These are phyloP conservation scores for Xestia sexstrigata DNA, from an alignment of 2,888 invertebrate genomes.

Conservation along the genomic window DNA sequence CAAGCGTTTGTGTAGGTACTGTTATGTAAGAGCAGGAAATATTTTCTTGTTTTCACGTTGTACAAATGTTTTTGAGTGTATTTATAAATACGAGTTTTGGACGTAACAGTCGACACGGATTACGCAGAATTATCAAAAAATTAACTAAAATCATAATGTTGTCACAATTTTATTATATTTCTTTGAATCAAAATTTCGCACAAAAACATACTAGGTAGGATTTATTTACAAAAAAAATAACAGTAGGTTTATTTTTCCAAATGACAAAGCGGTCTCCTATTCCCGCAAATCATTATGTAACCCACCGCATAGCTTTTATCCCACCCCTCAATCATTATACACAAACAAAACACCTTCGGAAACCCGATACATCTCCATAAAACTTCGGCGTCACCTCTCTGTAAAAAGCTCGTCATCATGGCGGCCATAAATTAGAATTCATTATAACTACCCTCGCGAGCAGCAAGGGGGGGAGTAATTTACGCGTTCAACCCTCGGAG, in stretches of 20 bases:
- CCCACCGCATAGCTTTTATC: constrained; percentile 20
- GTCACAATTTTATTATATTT: not conserved
- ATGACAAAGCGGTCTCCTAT: no score
- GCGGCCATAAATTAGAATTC: constrained; percentile 66
- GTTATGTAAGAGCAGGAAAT: constrained; percentile 8
- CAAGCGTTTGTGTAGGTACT: constrained; percentile 11
- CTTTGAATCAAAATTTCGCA: not conserved
- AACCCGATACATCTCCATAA: constrained; percentile 46
- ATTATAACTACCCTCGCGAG: constrained; percentile 63
- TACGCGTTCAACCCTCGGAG: constrained; percentile 52
- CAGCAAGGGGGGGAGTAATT: constrained; percentile 61
- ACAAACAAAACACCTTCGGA: constrained; percentile 32
- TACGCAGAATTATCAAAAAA: not conserved
- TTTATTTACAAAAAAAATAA: not conserved
- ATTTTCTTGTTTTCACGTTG: not conserved
- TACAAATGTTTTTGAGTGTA: not conserved
- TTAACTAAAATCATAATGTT: not conserved
- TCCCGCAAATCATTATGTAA: not conserved
- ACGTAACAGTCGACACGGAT: not conserved
- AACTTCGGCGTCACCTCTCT: constrained; percentile 52
- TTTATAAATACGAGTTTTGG: not conserved
- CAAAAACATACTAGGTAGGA: not conserved
- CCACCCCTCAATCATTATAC: constrained; percentile 15
- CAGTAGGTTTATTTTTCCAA: no score
- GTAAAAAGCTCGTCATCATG: constrained; percentile 47